A percentile compares a stretch with the other conserved stretches of the same genome.
Conservation (phyloP, 2,113 vertebrate genomes). For the Takifugu bimaculatus region DNA sequence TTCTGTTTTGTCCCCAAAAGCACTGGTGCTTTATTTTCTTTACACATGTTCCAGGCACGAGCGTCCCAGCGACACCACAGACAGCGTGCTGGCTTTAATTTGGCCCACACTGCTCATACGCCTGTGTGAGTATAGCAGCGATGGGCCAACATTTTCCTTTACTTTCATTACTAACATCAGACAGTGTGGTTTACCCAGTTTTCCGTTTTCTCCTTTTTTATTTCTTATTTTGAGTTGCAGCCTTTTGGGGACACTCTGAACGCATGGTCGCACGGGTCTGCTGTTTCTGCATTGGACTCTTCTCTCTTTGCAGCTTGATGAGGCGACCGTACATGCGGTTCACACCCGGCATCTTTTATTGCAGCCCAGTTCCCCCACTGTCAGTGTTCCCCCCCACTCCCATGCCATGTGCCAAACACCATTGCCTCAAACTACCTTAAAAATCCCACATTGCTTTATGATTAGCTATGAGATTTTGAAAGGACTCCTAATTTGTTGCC, state of each 20-base stretch:
- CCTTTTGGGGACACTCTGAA: conserved; percentile 59
- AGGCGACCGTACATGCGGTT: conserved; percentile 78
- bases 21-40: conserved; percentile 75
- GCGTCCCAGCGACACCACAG: conserved; percentile 61
- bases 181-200: conserved; percentile 73
- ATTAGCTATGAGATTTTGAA: too few species aligned
- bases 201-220: conserved; percentile 67
- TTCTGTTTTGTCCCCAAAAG: conserved; percentile 77
- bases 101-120: conserved; percentile 90
- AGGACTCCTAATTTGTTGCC: too few species aligned
- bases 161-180: conserved; percentile 76
- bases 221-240: conserved; percentile 67
- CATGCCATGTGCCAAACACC: conserved; percentile 70
- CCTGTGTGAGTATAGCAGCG: conserved; percentile 88
- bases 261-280: conserved; percentile 72
- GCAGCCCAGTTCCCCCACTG: conserved; percentile 59
- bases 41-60: conserved; percentile 78
- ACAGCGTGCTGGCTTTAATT: conserved; percentile 73
- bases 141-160: conserved; percentile 77
- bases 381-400: conserved; percentile 52
- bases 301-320: conserved; percentile 84
- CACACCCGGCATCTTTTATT: conserved; percentile 79
- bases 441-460: not conserved
- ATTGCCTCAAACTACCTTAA: conserved; percentile 19
- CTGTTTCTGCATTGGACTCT: conserved; percentile 70